Evolutionary conservation across 1,140 invertebrate genomes (phyloP), one percentile per base, ranked within the genome.

Genomic region (Drosophila repleta): DNA sequence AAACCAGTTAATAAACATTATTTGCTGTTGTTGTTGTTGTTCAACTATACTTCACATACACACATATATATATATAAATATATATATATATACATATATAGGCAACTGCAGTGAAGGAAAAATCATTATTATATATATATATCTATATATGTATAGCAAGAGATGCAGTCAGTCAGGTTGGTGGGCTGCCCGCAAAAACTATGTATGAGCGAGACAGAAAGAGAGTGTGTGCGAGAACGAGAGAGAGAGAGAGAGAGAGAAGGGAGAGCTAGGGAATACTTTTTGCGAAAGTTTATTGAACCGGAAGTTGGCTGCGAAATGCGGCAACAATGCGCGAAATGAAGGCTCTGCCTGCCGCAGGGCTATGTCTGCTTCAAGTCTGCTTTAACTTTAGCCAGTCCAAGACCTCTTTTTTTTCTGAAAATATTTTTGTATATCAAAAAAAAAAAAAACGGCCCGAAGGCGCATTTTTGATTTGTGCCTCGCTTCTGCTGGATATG

Each of bases 221-320:
- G 29, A 6, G 29, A 29, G 29, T 24, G 21, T 24, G 21, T 24
- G 21, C 5, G 5, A 7, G 10, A 35, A 8, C 29, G 32, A 11
- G 11, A 11, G 1, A 13, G 32, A 11, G 32, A 29, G 26, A 29
- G 26, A 29, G 26, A 29, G 29, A 32, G 3, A 32, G 29, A 32
- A 32, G 29, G 10, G 32, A 0, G 32, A 13, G 7, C 5, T 35
- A 35, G 32, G 11, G 32, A 35, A 35, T 64, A 74, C 55, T 83
- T 77, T 81, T 80, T 56, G 67, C 79, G 55, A 68, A 88, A 88
- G 84, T 88, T 88, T 88, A 88, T 88, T 88, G 83, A 88, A 88
- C 83, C 84, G 79, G 73, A 88, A 88, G 79, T 88, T 88, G 68
- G 53, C 71, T 69, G 73, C 76, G 64, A 80, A 84, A 85, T 74